Evolutionary conservation across 2,888 invertebrate species (phyloP), one percentile per base, ranked within the genome.

Genomic region (Leucophenga maculata): DNA sequence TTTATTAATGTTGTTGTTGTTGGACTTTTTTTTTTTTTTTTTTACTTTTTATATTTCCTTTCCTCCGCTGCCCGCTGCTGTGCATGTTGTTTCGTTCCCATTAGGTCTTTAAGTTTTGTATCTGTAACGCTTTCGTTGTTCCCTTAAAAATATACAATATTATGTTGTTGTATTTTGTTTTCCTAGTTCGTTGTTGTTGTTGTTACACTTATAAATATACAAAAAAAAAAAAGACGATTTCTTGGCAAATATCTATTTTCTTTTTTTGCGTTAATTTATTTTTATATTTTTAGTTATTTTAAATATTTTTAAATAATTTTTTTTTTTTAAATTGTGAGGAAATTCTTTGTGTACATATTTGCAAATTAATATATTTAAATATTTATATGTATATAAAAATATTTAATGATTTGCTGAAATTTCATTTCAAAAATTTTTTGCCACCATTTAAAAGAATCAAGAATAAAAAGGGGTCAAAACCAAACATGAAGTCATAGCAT

Each of bases 61-160:
- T 57, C 1, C 13, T 57, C 57, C 20, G 20, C 55, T 18, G 20
- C 16, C 20, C 20, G n/a, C n/a, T n/a, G n/a, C 31, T 52, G 32
- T 66, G 16, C 39, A 26, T 62, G 46, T 48, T 20, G 46, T 48
- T n/a, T n/a, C n/a, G 14, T 9, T 18, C 20, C 54, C 32, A 39
- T 66, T 54, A 66, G 66, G 52, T 66, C 66, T 52, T 32, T 20
- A 52, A 52, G 13, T 67, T 67, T 77, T 69, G 71, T 69, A 71
- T 52, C 4, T 52, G 13, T 8, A 39, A 39, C 39, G 39, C 39
- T 9, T 52, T 52, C 16, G 1, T 52, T 9, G 52, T 52, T 39
- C 39, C 39, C 39, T 39, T 39, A 39, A 39, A 39, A 6, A 3
- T 11, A 39, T 39, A 1, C 8, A 39, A 6, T 50, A 18, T 50